Evolutionary conservation across 1,140 invertebrate genomes (phyloP).

Genomic region (Lerema accius): DNA sequence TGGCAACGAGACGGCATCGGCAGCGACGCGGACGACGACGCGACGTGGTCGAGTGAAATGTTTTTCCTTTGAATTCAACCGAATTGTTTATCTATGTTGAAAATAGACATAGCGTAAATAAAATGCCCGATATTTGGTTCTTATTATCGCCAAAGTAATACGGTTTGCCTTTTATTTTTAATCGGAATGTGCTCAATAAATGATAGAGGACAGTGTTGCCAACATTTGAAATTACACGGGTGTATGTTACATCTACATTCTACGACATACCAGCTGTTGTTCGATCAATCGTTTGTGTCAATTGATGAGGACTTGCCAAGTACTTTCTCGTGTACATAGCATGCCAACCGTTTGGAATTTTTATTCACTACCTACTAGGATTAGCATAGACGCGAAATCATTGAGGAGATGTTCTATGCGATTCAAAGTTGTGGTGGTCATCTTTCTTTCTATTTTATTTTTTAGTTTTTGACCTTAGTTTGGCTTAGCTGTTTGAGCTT

Average conservation of each 20-base stretch:
- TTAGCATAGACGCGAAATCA: slow-evolving; percentile 35
- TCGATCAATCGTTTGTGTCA: slow-evolving; percentile 61
- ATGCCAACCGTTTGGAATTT: slow-evolving; percentile 50
- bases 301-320: slow-evolving; percentile 55
- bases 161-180: too few relatives aligned
- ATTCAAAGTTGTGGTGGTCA: too few relatives aligned
- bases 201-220: slow-evolving; percentile 11
- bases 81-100: not conserved
- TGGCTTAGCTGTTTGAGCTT: too few relatives aligned
- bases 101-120: not conserved
- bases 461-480: too few relatives aligned
- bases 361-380: slow-evolving; percentile 42
- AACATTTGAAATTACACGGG: slow-evolving; percentile 7
- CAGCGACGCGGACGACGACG: too few relatives aligned
- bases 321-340: slow-evolving; percentile 43
- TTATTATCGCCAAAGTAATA: not conserved
- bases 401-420: not conserved
- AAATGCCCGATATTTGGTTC: not conserved
- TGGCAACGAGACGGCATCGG: not conserved
- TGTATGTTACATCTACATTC: slow-evolving; percentile 4
- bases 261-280: slow-evolving; percentile 48
- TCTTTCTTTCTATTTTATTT: too few relatives aligned
- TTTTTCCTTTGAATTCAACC: not conserved
- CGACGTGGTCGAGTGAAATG: not conserved
- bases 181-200: not conserved